Base-by-base conservation (phyloP, 2,797 vertebrate species). In the Chromis chromis region DNA sequence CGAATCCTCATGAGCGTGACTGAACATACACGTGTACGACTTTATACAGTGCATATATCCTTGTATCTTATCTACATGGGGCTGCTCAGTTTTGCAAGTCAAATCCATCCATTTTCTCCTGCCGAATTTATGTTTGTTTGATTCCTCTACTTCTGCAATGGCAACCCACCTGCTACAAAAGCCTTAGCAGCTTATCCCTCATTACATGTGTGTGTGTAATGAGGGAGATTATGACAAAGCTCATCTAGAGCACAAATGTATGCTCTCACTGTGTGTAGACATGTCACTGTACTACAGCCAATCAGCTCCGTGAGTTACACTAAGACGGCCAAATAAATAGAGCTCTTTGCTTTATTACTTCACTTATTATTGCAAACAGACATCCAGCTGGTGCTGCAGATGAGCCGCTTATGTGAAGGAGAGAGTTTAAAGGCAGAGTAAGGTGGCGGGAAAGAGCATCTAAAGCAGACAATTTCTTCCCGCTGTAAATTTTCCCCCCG, bases 161-260 rank as follows among this genome's bases (percentile, higher is more conserved):
- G 25, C 68, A 83, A 74, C 73, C 83, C 85, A 87, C 83, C 77
- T 85, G 82, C 64, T 77, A 72, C 69, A 53, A 72, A 85, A 81
- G 56, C 56, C 46, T 54, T 24, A 27, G 62, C 57, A 74, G 75
- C 78, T 87, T 83, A 91, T 86, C 79, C 74, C 70, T 78, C 74
- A 76, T 88, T 88, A 90, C 65, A 54, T 83, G 49, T 67, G 70
- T 68, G 62, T 62, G 63, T 78, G 70, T 90, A 91, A 91, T 87
- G 72, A 90, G 61, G 77, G 76, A 80, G 86, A 91, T 92, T 87
- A 92, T 59, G 65, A 48, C 48, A 74, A 73, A 84, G 83, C 87
- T 91, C 74, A 83, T 89, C 73, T 70, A 79, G 89, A 86, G 83
- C 80, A 83, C 77, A 79, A 84, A 79, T 75, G 67, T 64, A 63